Evolutionary conservation across 1,140 invertebrate species (phyloP).

Genomic region (Phthorimaea operculella): DNA sequence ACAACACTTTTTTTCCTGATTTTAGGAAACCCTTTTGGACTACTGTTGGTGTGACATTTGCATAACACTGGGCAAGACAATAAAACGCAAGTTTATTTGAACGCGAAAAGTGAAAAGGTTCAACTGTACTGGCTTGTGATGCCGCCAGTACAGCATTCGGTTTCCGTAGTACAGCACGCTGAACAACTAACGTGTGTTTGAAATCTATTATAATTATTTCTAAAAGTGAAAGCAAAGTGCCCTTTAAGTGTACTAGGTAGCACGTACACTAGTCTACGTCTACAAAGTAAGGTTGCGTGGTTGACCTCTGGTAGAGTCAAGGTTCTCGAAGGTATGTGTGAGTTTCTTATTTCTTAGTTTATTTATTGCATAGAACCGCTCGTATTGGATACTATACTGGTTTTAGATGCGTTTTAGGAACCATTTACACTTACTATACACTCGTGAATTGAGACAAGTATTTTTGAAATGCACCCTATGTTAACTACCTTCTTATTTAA

Average conservation of each 20-base stretch:
- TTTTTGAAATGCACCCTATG: too few species aligned
- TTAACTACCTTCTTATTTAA: too few species aligned
- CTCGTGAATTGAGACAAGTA: too few species aligned
- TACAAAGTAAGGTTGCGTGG: too few species aligned
- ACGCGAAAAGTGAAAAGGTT: constrained; percentile 61
- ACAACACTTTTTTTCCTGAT: constrained; percentile 25
- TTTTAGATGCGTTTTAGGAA: too few species aligned
- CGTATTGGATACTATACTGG: too few species aligned
- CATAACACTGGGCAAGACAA: constrained; percentile 60
- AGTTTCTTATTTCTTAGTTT: too few species aligned
- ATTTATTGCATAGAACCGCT: too few species aligned
- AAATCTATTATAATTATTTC: background rate
- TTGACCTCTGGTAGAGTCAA: too few species aligned
- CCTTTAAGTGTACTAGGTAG: background rate
- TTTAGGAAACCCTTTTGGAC: constrained; percentile 57
- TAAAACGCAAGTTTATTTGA: constrained; percentile 55
- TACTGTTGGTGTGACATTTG: constrained; percentile 59
- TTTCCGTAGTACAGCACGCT: constrained; percentile 46
- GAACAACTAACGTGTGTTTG: constrained; percentile 4
- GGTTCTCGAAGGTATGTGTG: too few species aligned
- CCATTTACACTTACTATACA: too few species aligned
- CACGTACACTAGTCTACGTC: too few species aligned
- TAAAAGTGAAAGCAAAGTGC: background rate
- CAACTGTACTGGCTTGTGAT: constrained; percentile 45
- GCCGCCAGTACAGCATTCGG: constrained; percentile 44